Evolutionary conservation across 53 echinoderm and acorn worm species (phyloP), one percentile per base, ranked within the genome.

Genomic region (Zoroaster sp.): DNA sequence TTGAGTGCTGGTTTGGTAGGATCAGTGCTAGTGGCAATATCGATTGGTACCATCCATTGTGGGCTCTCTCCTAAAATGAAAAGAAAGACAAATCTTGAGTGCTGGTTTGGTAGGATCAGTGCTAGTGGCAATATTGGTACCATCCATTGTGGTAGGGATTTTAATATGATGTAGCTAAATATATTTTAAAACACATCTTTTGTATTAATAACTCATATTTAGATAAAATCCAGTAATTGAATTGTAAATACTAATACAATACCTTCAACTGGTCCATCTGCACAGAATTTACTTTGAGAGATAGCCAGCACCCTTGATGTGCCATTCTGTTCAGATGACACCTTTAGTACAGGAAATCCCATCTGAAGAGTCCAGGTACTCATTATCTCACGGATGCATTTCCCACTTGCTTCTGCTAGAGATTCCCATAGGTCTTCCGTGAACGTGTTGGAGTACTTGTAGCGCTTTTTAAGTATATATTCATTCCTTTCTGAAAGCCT

Each of bases 311-410:
- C 88, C 73, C 96, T 94, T 34, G 91, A 89, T 5, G 90, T 90
- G 74, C 94, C 99, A 44, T 99, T 36, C 49, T 92, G 94, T 46
- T 90, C 87, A 23, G 94, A 71, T 20, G 99, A 81, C n/a, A 99
- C 99, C 36, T 93, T 91, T 35, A 99, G 87, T 45, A 96, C 94
- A 14, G 99, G 99, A 77, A 99, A 99, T 21, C 99, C 99, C 99
- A 91, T 99, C 89, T 99, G 96, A 38, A 96, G 94, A 77, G 99
- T 99, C 99, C 99, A 98, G 44, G 99, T 89, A 41, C 89, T 92
- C 99, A 98, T 98, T 87, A 98, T 92, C 37, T 83, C 89, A 74
- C 94, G 91, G 41, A 98, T 94, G 34, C 93, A 90, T 75, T 93
- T 93, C 17, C 94, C 94, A 33, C 96, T 94, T 72, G 98, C 92